Base-by-base conservation (phyloP, 2,797 vertebrate species). In the Rhinophrynus dorsalis region DNA sequence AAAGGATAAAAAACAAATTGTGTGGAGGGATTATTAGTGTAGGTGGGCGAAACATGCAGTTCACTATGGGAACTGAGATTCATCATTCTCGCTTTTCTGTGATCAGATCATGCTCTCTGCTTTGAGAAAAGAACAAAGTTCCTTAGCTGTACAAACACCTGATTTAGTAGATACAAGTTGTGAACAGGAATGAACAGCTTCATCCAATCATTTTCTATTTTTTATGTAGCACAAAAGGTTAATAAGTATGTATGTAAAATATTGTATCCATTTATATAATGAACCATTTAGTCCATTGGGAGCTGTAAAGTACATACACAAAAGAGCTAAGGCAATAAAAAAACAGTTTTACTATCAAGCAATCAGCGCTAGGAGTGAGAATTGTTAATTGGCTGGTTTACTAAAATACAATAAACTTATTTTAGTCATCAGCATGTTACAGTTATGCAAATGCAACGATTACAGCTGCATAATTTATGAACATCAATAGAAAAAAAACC, bases 361-460 rank as follows among this genome's bases (percentile, higher is more conserved):
- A 77, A 77, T 78, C 57, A 58, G 10, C 26, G 12, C 26, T 54
- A 66, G 55, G 68, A 70, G 63, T 78, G 37, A 37, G 72, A 83
- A 67, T 81, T 83, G 84, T 87, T 88, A 85, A 89, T 88, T 81
- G 85, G 81, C 90, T 91, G 90, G 87, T 89, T 94, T 87, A 93
- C 90, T 92, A 92, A 93, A 90, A 87, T 86, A 79, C 79, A 90
- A 82, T 84, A 78, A 87, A 78, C 70, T 68, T 76, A 76, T 82
- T 86, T 79, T 77, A 82, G 69, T 82, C 85, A 89, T 89, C 90
- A 92, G 48, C 81, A 87, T 84, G 87, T 84, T 90, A 79, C 79
- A 88, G 78, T 83, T 89, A 89, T 87, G 89, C 85, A 90, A 93
- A 91, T 92, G 81, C 76, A 79, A 84, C 80, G 82, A 87, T 92